These are phyloP conservation scores for Microplitis demolitor DNA, from an alignment of 1,140 invertebrate genomes.

Conservation along the genomic window DNA sequence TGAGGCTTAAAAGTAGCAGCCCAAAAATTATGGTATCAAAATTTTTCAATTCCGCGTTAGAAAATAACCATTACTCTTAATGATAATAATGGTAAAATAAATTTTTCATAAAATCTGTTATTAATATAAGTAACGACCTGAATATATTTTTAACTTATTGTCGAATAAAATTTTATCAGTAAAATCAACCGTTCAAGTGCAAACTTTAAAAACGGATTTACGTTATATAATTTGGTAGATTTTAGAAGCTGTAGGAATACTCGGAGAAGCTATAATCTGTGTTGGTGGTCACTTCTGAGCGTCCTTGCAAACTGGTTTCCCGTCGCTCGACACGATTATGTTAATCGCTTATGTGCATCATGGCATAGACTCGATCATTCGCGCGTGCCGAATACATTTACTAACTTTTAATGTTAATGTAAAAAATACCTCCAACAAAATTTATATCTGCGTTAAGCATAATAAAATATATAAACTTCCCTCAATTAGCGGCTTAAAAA, in stretches of 20 bases:
- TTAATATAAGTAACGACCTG: no score
- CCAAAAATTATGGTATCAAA: no score
- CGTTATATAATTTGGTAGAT: background rate
- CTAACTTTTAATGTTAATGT: background rate
- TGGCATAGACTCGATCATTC: conserved; percentile 52
- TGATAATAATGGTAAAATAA: no score
- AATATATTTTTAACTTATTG: no score
- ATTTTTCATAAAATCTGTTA: no score
- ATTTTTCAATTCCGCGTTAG: no score
- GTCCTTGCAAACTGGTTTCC: conserved; percentile 62
- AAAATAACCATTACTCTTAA: no score
- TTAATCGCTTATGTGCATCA: conserved; percentile 56
- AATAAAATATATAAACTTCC: no score
- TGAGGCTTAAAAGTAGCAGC: no score
- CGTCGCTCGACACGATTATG: conserved; percentile 57
- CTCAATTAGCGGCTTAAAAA: no score
- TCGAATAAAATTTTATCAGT: background rate
- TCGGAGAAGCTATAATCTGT: background rate
- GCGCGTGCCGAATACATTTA: conserved; percentile 15
- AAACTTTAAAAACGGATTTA: background rate
- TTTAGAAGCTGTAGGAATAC: background rate
- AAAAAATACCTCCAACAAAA: conserved; percentile 22
- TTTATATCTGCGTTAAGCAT: no score
- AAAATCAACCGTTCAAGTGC: background rate
- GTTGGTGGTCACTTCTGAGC: conserved; percentile 34